A percentile compares a stretch with the other conserved stretches of the same genome.
These are phyloP conservation scores for Oopsacas minuta DNA, from an alignment of 37 sponge, comb jelly and placozoan genomes.

Conservation along the genomic window DNA sequence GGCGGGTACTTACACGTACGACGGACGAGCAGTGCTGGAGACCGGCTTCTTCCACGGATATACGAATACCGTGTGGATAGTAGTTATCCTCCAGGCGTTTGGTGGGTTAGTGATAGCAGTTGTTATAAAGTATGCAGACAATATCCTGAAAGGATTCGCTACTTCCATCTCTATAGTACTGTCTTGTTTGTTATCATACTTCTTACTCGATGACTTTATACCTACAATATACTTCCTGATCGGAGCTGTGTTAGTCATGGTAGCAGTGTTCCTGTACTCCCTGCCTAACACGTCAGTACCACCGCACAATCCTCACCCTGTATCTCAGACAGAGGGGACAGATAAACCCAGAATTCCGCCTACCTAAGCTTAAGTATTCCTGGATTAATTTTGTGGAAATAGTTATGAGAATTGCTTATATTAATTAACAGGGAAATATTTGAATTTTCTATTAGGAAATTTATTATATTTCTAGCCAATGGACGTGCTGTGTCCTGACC, in stretches of 20 bases:
- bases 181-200: slow-evolving; percentile 68
- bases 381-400: neutral
- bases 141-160: slow-evolving; percentile 96
- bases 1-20: slow-evolving; percentile 32
- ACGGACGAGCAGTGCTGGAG: slow-evolving; percentile 34
- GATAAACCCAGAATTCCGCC: neutral
- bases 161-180: slow-evolving; percentile 78
- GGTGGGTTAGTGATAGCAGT: slow-evolving; percentile 80
- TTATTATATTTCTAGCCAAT: neutral
- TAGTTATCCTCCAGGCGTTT: slow-evolving; percentile 60
- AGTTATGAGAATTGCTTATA: too few species aligned
- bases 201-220: slow-evolving; percentile 56
- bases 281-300: slow-evolving; percentile 13
- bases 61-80: slow-evolving; percentile 27
- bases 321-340: neutral
- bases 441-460: too few species aligned
- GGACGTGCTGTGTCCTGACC: neutral
- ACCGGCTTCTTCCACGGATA: slow-evolving; percentile 81
- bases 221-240: slow-evolving; percentile 41
- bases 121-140: slow-evolving; percentile 96
- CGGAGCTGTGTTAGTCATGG: slow-evolving; percentile 46
- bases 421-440: too few species aligned
- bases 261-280: slow-evolving; percentile 45
- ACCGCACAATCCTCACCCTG: neutral
- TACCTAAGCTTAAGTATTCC: neutral